These are phyloP conservation scores for Drosophila demipolita DNA, from an alignment of 2,888 invertebrate genomes.

Conservation along the genomic window DNA sequence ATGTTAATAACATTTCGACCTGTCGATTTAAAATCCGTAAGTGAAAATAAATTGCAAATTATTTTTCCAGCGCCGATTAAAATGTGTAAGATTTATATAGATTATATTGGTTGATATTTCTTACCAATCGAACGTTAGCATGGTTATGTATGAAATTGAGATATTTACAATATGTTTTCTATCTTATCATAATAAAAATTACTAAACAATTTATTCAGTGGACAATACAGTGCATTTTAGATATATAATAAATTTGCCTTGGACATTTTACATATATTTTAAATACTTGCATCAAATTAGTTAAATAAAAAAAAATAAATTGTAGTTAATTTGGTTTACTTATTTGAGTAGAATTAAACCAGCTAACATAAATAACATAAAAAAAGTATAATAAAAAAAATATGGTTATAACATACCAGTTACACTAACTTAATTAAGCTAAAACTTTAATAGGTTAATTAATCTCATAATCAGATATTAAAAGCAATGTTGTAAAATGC, in stretches of 20 bases:
- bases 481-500: constrained; percentile 42
- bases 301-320: not conserved
- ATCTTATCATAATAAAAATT: too few relatives aligned
- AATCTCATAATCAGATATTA: constrained; percentile 57
- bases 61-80: not conserved
- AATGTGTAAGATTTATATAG: not conserved
- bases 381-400: not conserved
- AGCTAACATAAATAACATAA: not conserved
- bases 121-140: not conserved
- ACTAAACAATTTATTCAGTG: too few relatives aligned
- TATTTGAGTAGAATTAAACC: not conserved
- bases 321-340: not conserved
- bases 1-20: constrained; percentile 2
- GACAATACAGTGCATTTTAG: not conserved
- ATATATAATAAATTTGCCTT: not conserved
- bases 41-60: constrained; percentile 34
- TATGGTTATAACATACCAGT: not conserved
- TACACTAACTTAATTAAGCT: not conserved
- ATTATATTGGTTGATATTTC: not conserved
- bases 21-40: constrained; percentile 18
- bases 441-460: constrained; percentile 49
- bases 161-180: not conserved
- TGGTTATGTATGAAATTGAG: not conserved
- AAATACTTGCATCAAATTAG: not conserved
- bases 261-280: not conserved